Evolutionary conservation across 2,888 invertebrate genomes (phyloP).

Genomic region (Hirtodrosophila duncani): DNA sequence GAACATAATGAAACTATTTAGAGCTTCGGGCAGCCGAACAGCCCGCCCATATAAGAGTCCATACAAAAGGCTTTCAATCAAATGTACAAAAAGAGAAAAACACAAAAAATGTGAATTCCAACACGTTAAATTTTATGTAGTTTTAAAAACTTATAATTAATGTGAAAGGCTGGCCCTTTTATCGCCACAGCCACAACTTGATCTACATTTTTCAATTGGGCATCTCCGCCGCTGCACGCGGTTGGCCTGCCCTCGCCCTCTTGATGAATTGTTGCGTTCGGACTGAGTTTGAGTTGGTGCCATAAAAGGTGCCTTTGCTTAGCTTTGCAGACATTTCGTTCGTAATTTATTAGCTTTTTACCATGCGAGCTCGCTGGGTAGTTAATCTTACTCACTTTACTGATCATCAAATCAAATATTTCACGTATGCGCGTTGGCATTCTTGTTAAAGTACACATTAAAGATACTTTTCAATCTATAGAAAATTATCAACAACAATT

Average conservation of each 20-base stretch:
- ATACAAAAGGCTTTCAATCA: not conserved
- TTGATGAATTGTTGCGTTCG: constrained; percentile 25
- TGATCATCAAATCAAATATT: constrained; percentile 50
- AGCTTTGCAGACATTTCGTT: constrained; percentile 24
- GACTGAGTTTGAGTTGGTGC: constrained; percentile 43
- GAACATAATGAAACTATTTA: constrained; percentile 67
- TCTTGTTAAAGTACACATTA: constrained; percentile 22
- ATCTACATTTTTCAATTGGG: constrained; percentile 61
- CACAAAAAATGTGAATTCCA: constrained; percentile 62
- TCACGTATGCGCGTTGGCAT: constrained; percentile 54
- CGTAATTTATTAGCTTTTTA: constrained; percentile 62
- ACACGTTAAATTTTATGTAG: constrained; percentile 38
- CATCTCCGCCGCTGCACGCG: too few relatives aligned
- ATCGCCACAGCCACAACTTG: constrained; percentile 56
- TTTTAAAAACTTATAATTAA: constrained; percentile 69
- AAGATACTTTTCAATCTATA: constrained; percentile 16
- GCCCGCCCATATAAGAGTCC: too few relatives aligned
- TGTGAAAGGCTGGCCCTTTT: constrained; percentile 59
- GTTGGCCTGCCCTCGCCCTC: too few relatives aligned
- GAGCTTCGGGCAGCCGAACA: too few relatives aligned
- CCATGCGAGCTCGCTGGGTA: constrained; percentile 41
- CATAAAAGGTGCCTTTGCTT: constrained; percentile 43
- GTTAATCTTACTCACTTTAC: constrained; percentile 64
- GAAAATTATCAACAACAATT: constrained; percentile 30
- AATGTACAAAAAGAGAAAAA: constrained; percentile 15